Evolutionary conservation across 2,797 vertebrate genomes (phyloP), one percentile per base, ranked within the genome.

Genomic region (Strix occidentalis): DNA sequence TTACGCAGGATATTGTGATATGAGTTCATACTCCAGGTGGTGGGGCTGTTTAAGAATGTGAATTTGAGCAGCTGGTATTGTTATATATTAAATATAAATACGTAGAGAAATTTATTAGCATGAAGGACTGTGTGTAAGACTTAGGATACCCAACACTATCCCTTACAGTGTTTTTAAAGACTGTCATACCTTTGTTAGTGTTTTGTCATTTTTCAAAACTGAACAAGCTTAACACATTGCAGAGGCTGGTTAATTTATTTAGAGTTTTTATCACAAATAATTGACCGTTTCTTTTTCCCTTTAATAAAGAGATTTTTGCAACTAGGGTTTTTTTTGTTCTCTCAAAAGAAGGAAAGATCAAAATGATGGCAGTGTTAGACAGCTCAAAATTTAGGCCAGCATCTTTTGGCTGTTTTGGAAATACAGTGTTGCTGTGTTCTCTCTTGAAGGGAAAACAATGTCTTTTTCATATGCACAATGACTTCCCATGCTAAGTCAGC

Each of bases 401-500:
- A 75, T 75, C 48, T 90, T 85, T 60, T 75, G 57, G 31, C 17
- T 15, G 6, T 31, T 65, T 60, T 66, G 53, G 70, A 95, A 90
- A 78, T 31, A 43, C 8, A 68, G 29, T 21, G 17, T 66, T 94
- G 35, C 65, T 39, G 19, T 71, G 24, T 46, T 90, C 26, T 86
- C 37, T 84, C 58, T 65, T 72, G 86, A 82, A 96, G 70, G 39
- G 56, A 87, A 84, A 84, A 63, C 12, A 43, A n/a, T 56, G 33
- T 68, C 79, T 88, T 88, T 84, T 87, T 84, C 80, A 72, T 53
- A 87, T 79, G 54, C 70, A 37, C 43, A 66, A 19, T 82, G 80
- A n/a, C 24, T 88, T 93, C 80, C 74, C 31, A 24, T 89, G 77
- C 43, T 84, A 93, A 94, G 70, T 95, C 95, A 95, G 56, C 78